These are phyloP conservation scores for Eupeodes corollae DNA, from an alignment of 1,140 invertebrate genomes.

Conservation along the genomic window DNA sequence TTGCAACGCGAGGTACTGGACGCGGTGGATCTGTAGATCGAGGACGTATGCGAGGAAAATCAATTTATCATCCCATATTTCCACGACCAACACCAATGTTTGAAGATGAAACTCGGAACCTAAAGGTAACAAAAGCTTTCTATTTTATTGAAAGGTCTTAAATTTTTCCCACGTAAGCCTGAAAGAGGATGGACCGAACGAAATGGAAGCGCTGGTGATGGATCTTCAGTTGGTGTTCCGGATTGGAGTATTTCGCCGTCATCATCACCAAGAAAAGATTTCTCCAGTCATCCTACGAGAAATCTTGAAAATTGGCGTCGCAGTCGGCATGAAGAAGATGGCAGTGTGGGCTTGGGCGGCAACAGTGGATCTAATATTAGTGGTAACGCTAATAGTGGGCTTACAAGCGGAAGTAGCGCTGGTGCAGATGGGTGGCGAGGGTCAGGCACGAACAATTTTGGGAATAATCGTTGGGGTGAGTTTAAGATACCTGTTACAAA, in stretches of 20 bases:
- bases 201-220: slow-evolving; percentile 46
- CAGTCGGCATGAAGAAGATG: slow-evolving; percentile 42
- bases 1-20: slow-evolving; percentile 37
- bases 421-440: neutral
- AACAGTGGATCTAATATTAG: neutral
- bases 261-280: slow-evolving; percentile 51
- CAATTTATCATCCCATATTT: slow-evolving; percentile 32
- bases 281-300: slow-evolving; percentile 41
- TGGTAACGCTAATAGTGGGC: no score
- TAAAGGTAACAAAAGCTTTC: slow-evolving; percentile 14
- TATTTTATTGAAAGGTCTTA: neutral
- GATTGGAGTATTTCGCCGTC: slow-evolving; percentile 46
- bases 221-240: slow-evolving; percentile 26
- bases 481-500: neutral
- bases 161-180: slow-evolving; percentile 8
- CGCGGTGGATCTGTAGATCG: slow-evolving; percentile 45
- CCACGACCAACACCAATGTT: slow-evolving; percentile 28
- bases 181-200: slow-evolving; percentile 47
- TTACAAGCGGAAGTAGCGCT: neutral
- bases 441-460: slow-evolving; percentile 6
- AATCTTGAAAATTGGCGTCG: slow-evolving; percentile 54
- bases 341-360: slow-evolving; percentile 1
- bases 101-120: slow-evolving; percentile 19
- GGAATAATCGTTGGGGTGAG: slow-evolving; percentile 25
- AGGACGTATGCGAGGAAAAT: slow-evolving; percentile 46